Base-by-base conservation (phyloP, 2,888 invertebrate genomes). In the Diaprepes abbreviatus region DNA sequence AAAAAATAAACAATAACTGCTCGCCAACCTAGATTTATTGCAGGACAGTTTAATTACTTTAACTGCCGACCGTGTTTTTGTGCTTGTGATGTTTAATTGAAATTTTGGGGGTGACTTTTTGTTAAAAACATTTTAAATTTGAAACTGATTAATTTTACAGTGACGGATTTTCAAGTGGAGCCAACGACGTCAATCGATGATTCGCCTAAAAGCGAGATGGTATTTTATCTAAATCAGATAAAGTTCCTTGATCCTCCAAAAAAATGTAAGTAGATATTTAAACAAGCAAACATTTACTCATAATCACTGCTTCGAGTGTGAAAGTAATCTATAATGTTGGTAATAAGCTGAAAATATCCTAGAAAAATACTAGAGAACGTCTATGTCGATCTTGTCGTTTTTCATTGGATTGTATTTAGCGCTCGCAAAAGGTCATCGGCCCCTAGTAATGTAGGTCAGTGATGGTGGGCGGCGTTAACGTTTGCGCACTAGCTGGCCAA, bases 391-490 rank as follows among this genome's bases (percentile, higher is more conserved):
- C 74, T 54, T 60, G 74, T 76, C 76, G 68, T 77, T 77, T 78
- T 76, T 76, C 77, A 78, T 77, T 79, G 79, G 78, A 78, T 79
- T 77, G 77, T 79, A 74, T 76, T 76, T 75, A 78, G 68, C 75
- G 79, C 74, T 75, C 74, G 69, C 73, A 72, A 74, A 76, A 80
- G 82, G 79, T 81, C 81, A 78, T 78, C 77, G 77, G 80, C 80
- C 82, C 74, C 80, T 76, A 77, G 76, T 82, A 82, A 82, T 82
- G 82, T 82, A 82, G 82, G 82, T 82, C 82, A 82, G 82, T 82
- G 80, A 82, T 82, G 79, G 82, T 82, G 82, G 82, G 82, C 81
- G 82, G 80, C 65, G 69, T 75, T 76, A 73, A 75, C 75, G 79
- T 75, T 79, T 81, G 81, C 81, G 81, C 81, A 79, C 71, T 79